A percentile compares a stretch with the other conserved stretches of the same genome.
These are phyloP conservation scores for Amphimedon queenslandica DNA, from an alignment of 37 sponge, comb jelly and placozoan species.

Conservation along the genomic window DNA sequence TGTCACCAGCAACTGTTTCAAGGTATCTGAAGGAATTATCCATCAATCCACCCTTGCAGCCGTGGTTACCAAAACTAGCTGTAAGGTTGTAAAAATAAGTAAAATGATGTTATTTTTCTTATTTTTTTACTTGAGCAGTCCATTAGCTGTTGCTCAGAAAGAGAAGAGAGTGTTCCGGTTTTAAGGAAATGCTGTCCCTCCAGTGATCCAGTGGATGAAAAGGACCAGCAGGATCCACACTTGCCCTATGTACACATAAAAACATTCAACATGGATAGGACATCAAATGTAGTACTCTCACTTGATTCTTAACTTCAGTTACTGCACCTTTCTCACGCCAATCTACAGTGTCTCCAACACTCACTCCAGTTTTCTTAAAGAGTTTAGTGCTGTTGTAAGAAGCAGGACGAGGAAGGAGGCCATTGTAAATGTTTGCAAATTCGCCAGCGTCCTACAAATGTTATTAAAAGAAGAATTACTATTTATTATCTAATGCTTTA, in stretches of 20 bases:
- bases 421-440: constrained; percentile 64
- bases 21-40: constrained; percentile 86
- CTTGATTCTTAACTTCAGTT: constrained; percentile 70
- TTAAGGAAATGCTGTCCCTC: constrained; percentile 68
- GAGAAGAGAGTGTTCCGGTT: constrained; percentile 47
- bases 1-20: constrained; percentile 63
- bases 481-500: background rate
- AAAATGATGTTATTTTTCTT: background rate
- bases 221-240: constrained; percentile 97
- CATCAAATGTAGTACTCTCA: background rate
- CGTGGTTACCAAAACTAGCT: constrained; percentile 74
- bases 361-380: background rate
- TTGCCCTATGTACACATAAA: constrained; percentile 36
- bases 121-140: constrained; percentile 73
- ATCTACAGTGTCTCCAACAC: constrained; percentile 47
- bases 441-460: constrained; percentile 35
- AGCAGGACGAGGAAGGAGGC: background rate
- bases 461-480: background rate
- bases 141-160: constrained; percentile 92
- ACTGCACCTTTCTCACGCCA: constrained; percentile 72
- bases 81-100: background rate
- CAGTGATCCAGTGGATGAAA: constrained; percentile 88
- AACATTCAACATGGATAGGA: background rate
- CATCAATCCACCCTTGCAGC: constrained; percentile 97
- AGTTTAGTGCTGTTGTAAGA: constrained; percentile 11